Conservation (phyloP, 2,888 invertebrate species). For the Dolichopus griseipennis region DNA sequence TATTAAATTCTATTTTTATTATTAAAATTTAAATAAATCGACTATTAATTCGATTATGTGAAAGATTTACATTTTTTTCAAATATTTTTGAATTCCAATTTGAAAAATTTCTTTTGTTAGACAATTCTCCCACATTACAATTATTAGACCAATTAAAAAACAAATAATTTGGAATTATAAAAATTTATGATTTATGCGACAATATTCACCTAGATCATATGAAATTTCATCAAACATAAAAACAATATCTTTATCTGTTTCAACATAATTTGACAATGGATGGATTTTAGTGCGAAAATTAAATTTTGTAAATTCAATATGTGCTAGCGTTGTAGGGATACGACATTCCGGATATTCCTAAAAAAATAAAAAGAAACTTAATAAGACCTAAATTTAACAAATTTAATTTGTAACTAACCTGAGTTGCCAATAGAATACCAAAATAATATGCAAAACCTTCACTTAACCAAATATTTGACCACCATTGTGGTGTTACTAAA, state of each 20-base stretch:
- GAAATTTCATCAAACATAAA: conserved; percentile 52
- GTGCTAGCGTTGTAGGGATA: conserved; percentile 46
- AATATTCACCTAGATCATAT: conserved; percentile 51
- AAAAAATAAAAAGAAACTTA: background rate
- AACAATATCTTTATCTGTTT: conserved; percentile 32
- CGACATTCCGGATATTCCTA: conserved; percentile 54
- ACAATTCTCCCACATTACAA: conserved; percentile 60
- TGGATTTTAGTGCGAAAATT: conserved; percentile 30
- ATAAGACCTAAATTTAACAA: background rate
- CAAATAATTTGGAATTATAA: background rate
- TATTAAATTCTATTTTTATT: no score
- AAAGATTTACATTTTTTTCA: conserved; percentile 24
- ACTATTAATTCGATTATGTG: conserved; percentile 32
- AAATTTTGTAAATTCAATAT: background rate
- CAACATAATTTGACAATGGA: conserved; percentile 36
- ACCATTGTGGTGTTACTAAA: conserved; percentile 18
- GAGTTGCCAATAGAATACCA: conserved; percentile 12
- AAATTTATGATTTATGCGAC: no score
- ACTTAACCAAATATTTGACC: conserved; percentile 19
- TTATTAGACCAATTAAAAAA: conserved; percentile 47
- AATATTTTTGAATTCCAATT: conserved; percentile 10
- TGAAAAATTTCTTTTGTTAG: conserved; percentile 30
- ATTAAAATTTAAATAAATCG: background rate
- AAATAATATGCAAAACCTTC: conserved; percentile 19
- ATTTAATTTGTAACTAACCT: conserved; percentile 10